Evolutionary conservation across 2,113 vertebrate genomes (phyloP), one percentile per base, ranked within the genome.

Genomic region (Antigone vipio): DNA sequence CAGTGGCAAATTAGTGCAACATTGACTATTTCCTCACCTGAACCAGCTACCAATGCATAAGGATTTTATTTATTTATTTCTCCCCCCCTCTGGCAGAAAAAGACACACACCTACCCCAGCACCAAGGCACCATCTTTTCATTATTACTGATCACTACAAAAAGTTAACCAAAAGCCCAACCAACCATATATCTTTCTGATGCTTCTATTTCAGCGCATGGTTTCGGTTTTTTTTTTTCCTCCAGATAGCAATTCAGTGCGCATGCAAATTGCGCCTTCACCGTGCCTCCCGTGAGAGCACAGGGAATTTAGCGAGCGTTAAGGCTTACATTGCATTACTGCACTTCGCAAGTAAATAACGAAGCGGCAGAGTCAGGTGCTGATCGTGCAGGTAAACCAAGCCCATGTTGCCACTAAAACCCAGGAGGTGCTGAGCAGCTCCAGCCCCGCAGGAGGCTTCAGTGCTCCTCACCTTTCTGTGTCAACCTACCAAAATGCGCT

Each of bases 21-120:
- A 23, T 50, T 88, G 50, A 90, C 55, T 75, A 44, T 74, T 97
- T 86, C 81, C 58, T 94, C 75, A 89, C 62, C 69, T 90, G 45
- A 83, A 44, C 22, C 40, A 87, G 6, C 26, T 69, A 74, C 35
- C 18, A 59, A 7, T 10, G 27, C 30, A 44, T 5, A 2, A 47
- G 42, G 40, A 45, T 29, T 67, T 79, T 17, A 15, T 15, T 56
- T 19, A 6, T 17, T 38, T 22, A 32, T n/a, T 0, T 5, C 3
- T 1, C 2, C 10, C 1, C 15, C 23, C 15, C 12, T 16, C 15
- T 1, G 0, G 20, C 1, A 83, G 38, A 23, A 27, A 27, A 50
- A 86, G 42, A 42, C n/a, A 15, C 18, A 38, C 10, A 56, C 7
- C 23, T 73, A 59, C 27, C 15, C 21, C 27, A 88, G 11, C 27